Evolutionary conservation across 2,797 vertebrate species (phyloP), one percentile per base, ranked within the genome.

Genomic region (Xiphophorus birchmanni): DNA sequence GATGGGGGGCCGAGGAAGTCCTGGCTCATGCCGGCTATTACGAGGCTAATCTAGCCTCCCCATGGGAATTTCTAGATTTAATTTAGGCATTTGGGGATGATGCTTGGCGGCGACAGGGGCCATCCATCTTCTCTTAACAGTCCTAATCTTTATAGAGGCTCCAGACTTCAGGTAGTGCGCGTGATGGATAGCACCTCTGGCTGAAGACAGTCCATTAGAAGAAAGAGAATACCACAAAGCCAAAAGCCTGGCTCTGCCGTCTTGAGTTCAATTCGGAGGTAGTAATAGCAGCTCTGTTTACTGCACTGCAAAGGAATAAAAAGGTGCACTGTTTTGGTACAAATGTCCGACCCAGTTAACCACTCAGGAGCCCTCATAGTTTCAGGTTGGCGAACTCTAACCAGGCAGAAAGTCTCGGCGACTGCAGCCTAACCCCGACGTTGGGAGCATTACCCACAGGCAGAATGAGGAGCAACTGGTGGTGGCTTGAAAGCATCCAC

Each of bases 81-180:
- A 88, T 95, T 96, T 96, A 96, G 94, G 95, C 95, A 93, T 97
- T 96, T 95, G 95, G 96, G 94, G 95, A 97, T 96, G 95, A 95
- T 86, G 95, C 95, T 95, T 94, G 93, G 91, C 93, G 84, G 94
- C 95, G 95, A 96, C 95, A 86, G 94, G 94, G 89, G 88, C 96
- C 95, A 98, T 98, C 96, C 96, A 96, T 98, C 97, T 98, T 97
- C 90, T 96, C 96, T 97, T 97, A 97, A 96, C 95, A 85, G 90
- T 95, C 94, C 95, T 97, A 96, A 98, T 97, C 97, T 97, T 97
- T 97, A 97, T 94, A 95, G 95, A 97, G 96, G 96, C 96, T 95
- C 94, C 93, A 90, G 94, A 96, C 93, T 95, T 95, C 94, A 96
- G 96, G 95, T 96, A 93, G 93, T 93, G 95, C 85, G 63, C 93